Conservation (phyloP, 2,797 vertebrate genomes). For the Crypturellus tataupa region DNA sequence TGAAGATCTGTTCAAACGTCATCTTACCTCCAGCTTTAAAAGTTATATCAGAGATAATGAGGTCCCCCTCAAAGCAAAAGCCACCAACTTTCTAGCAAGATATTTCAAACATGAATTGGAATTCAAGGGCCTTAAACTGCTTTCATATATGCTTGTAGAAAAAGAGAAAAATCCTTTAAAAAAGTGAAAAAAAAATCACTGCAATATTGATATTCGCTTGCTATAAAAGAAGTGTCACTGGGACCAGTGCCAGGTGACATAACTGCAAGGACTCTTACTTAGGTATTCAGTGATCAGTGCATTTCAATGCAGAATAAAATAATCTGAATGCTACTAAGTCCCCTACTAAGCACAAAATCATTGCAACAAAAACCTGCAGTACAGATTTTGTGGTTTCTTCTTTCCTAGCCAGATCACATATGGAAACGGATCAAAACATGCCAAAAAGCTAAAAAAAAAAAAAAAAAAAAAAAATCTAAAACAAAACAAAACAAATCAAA, state of each 20-base stretch:
- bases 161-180: background rate
- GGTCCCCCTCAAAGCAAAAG: background rate
- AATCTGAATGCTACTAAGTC: background rate
- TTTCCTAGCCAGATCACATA: background rate
- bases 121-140: background rate
- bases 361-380: background rate
- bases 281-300: background rate
- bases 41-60: background rate
- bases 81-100: background rate
- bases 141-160: background rate
- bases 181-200: background rate
- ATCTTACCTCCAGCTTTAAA: background rate
- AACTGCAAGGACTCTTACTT: background rate
- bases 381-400: background rate
- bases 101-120: background rate
- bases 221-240: accelerated
- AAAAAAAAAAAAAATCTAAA: background rate
- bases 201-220: background rate
- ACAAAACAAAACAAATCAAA: background rate
- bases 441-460: background rate
- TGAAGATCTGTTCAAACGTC: background rate
- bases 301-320: background rate
- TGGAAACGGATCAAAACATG: background rate
- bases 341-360: background rate
- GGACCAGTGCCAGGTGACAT: background rate